phyloP scores from a whole-genome alignment of 1,140 invertebrate genomes.

The Saccostrea glomerata region DNA sequence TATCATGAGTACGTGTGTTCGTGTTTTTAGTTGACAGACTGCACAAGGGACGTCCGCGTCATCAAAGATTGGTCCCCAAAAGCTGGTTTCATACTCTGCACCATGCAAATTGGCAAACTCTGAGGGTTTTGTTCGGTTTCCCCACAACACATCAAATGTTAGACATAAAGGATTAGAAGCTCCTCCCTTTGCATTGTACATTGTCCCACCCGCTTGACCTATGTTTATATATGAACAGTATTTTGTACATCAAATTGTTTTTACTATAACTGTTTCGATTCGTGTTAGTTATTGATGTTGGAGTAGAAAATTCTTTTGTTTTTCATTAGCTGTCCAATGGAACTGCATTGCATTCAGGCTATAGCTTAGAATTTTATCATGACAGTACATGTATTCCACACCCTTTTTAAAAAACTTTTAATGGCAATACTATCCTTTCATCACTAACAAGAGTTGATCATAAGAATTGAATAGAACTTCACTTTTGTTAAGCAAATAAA shows the following conservation, averaged over 20 bases:
- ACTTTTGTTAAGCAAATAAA: no score
- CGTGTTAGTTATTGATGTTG: neutral
- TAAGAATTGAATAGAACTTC: no score
- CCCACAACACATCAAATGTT: neutral
- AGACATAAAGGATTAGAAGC: neutral
- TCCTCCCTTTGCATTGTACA: neutral
- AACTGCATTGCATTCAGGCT: neutral
- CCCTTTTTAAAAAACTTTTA: neutral
- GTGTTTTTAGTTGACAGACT: neutral
- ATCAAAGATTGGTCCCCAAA: neutral
- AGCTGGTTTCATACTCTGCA: neutral
- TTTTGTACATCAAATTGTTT: neutral
- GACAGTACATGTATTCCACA: neutral
- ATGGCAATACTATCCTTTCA: no score
- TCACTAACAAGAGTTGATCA: no score
- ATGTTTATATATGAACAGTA: neutral
- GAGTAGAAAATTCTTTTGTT: neutral
- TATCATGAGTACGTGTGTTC: neutral
- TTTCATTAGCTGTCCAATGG: neutral
- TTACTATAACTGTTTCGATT: neutral
- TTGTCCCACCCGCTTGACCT: neutral
- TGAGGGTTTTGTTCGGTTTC: neutral
- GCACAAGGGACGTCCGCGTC: neutral
- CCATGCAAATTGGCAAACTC: neutral
- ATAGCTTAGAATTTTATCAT: neutral